Conservation (phyloP, 2,888 invertebrate species). For the Camptogramma bilineatum region DNA sequence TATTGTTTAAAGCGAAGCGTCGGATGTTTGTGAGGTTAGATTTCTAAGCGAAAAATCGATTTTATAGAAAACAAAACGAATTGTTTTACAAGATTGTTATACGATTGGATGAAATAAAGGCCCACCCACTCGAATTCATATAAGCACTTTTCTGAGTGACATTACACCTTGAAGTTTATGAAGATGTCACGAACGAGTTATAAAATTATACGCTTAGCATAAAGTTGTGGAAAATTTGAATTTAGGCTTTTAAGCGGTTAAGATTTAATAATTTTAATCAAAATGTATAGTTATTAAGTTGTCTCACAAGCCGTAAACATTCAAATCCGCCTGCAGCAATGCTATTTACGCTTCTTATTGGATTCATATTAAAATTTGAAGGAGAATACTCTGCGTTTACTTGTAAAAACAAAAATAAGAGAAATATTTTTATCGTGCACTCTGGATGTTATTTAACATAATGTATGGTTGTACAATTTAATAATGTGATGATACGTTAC, state of each 20-base stretch:
- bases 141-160: constrained; percentile 19
- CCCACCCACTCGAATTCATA: background rate
- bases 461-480: constrained; percentile 43
- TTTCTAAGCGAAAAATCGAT: background rate
- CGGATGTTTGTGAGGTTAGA: constrained; percentile 4
- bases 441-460: constrained; percentile 19
- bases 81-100: background rate
- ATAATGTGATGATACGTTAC: constrained; percentile 62
- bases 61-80: background rate
- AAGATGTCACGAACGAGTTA: constrained; percentile 30
- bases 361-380: constrained; percentile 33
- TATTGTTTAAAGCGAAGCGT: constrained; percentile 12
- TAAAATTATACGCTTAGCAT: constrained; percentile 32
- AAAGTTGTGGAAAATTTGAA: constrained; percentile 21
- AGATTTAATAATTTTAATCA: constrained; percentile 33
- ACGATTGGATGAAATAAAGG: background rate
- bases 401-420: constrained; percentile 24
- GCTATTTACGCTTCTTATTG: constrained; percentile 38
- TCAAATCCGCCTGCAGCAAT: constrained; percentile 39
- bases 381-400: constrained; percentile 24
- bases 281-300: constrained; percentile 43
- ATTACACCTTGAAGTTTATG: constrained; percentile 31
- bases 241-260: constrained; percentile 24
- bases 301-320: constrained; percentile 35
- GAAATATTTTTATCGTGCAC: constrained; percentile 9